These are phyloP conservation scores for Ginglymostoma cirratum DNA, from an alignment of 2,113 vertebrate species.

Conservation along the genomic window DNA sequence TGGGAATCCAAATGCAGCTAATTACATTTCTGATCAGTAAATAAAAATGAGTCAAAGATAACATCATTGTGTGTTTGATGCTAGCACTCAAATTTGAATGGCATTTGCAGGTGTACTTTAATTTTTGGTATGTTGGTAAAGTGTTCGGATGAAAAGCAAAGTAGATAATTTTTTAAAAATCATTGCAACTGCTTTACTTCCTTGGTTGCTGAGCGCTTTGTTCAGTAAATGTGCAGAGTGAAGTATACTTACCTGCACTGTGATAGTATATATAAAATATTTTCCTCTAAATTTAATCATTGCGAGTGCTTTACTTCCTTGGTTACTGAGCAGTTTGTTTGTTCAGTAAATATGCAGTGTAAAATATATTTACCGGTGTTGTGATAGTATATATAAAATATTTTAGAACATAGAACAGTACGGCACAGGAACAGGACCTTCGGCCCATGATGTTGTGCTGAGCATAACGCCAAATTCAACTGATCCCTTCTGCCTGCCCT, in stretches of 20 bases:
- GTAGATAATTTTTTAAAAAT: too few relatives aligned
- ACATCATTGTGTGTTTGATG: background rate
- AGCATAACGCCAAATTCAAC: too few relatives aligned
- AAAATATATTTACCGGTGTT: background rate
- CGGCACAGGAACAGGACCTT: too few relatives aligned
- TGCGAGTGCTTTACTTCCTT: background rate
- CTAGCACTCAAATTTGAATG: background rate
- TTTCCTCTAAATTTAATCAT: too few relatives aligned
- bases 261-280: background rate
- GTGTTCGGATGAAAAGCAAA: background rate
- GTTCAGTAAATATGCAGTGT: background rate
- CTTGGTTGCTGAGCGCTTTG: background rate
- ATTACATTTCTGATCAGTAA: too few relatives aligned
- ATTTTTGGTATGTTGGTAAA: background rate
- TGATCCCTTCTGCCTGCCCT: too few relatives aligned
- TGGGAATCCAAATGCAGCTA: background rate
- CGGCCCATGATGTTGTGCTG: too few relatives aligned
- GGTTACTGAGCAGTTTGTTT: background rate
- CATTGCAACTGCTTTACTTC: background rate
- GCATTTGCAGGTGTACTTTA: background rate
- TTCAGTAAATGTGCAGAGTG: background rate
- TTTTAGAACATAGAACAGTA: too few relatives aligned
- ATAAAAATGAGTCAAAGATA: too few relatives aligned
- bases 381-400: background rate
- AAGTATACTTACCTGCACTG: background rate